Conservation (phyloP, 2,888 invertebrate species). For the Sphaeridia pumilis region DNA sequence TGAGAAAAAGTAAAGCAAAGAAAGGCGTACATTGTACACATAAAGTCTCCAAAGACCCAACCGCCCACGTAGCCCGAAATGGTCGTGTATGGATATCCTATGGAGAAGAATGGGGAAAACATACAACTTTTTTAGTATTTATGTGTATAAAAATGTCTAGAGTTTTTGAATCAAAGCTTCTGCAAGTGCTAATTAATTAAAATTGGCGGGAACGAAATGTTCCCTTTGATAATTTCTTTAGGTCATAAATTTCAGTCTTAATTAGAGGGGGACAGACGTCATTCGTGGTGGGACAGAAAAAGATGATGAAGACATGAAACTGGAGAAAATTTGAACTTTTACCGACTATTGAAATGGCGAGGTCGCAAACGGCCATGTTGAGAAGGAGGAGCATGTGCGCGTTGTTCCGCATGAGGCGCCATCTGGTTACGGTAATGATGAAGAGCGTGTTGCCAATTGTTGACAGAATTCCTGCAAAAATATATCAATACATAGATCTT, state of each 20-base stretch:
- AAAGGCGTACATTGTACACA: constrained; percentile 30
- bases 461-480: constrained; percentile 21
- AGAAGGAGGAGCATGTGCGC: constrained; percentile 30
- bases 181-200: too few relatives aligned
- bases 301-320: too few relatives aligned
- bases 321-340: background rate
- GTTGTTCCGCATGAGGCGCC: constrained; percentile 22
- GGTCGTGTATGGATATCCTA: constrained; percentile 28
- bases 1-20: constrained; percentile 31
- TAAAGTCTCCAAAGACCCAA: constrained; percentile 29
- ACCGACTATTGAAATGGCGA: constrained; percentile 28
- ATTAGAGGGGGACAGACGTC: too few relatives aligned
- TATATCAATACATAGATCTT: background rate
- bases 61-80: constrained; percentile 23
- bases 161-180: too few relatives aligned
- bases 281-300: too few relatives aligned
- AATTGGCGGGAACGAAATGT: too few relatives aligned
- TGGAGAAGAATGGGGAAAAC: too few relatives aligned
- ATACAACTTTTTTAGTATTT: too few relatives aligned
- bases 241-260: too few relatives aligned
- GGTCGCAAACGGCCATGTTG: constrained; percentile 26
- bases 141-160: too few relatives aligned
- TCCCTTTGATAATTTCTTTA: too few relatives aligned
- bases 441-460: constrained; percentile 29
- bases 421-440: constrained; percentile 19